Percentiles rank a stretch among this genome's conserved stretches.
Conservation (phyloP, 2,113 vertebrate species). For the Chamaetylas fuelleborni region DNA sequence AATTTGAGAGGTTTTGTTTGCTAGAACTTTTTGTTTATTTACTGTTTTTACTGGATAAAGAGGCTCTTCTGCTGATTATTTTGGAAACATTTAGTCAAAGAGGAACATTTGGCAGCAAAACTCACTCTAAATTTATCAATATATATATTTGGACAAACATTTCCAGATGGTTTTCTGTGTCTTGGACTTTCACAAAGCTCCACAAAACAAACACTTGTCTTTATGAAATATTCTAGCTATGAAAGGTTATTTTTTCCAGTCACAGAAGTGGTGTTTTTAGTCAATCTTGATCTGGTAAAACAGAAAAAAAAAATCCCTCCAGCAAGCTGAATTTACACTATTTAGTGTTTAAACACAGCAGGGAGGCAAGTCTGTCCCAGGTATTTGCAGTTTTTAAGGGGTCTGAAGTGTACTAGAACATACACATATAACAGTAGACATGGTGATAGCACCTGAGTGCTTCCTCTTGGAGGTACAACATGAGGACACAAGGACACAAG, state of each 20-base stretch:
- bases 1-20: neutral
- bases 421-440: rapidly evolving
- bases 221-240: conserved; percentile 28
- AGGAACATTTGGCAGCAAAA: conserved; percentile 26
- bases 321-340: neutral
- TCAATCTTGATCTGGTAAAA: conserved; percentile 10
- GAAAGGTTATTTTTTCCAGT: conserved; percentile 20
- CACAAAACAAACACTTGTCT: conserved; percentile 7
- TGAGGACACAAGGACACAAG: neutral
- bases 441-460: neutral
- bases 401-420: neutral
- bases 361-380: neutral
- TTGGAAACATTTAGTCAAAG: conserved; percentile 26
- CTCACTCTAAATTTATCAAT: conserved; percentile 36
- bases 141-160: conserved; percentile 41
- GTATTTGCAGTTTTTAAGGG: neutral
- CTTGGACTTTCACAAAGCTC: conserved; percentile 25
- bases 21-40: conserved; percentile 15
- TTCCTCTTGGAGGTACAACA: neutral
- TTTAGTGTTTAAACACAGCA: conserved; percentile 27
- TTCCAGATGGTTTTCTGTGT: conserved; percentile 35
- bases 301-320: neutral
- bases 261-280: conserved; percentile 6
- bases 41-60: neutral
- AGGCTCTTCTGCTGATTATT: neutral